Percentiles rank a stretch among this genome's conserved stretches.
Conservation (phyloP, 1,140 invertebrate species). For the Leptinotarsa undecemlineata region DNA sequence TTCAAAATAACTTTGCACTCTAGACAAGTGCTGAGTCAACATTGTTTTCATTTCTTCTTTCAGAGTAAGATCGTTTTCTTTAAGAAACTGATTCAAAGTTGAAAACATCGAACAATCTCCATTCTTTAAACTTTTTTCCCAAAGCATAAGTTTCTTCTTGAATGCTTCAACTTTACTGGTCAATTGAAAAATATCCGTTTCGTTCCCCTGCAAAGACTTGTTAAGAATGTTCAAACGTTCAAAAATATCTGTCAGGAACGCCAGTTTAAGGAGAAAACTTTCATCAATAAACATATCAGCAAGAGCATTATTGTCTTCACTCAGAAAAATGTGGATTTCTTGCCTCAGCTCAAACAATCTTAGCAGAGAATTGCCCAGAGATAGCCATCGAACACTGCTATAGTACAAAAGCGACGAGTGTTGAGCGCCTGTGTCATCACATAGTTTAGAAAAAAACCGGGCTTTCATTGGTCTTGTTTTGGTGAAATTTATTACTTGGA, state of each 20-base stretch:
- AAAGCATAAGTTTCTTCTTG: conserved; percentile 10
- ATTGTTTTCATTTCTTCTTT: background rate
- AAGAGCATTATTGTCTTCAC: conserved; percentile 11
- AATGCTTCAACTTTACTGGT: background rate
- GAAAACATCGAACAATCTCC: conserved; percentile 9
- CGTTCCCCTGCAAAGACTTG: conserved; percentile 4
- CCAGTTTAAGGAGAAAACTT: background rate
- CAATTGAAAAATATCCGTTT: background rate
- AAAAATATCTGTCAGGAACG: background rate
- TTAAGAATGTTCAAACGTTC: conserved; percentile 8
- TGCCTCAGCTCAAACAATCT: conserved; percentile 34
- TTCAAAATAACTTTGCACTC: conserved; percentile 1
- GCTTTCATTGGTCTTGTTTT: conserved; percentile 33
- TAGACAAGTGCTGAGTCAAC: conserved; percentile 4
- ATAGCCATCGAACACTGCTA: conserved; percentile 23
- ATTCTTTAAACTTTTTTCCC: background rate
- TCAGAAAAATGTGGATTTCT: conserved; percentile 35
- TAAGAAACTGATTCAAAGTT: background rate
- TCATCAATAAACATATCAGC: conserved; percentile 12
- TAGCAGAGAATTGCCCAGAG: conserved; percentile 27
- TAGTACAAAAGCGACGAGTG: conserved; percentile 30
- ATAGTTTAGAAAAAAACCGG: conserved; percentile 31
- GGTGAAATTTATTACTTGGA: conserved; percentile 37
- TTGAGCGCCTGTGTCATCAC: conserved; percentile 33
- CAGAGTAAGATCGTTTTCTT: too few species aligned